phyloP scores from a whole-genome alignment of 2,797 vertebrate species.

The Parotocinclus haroldoi region DNA sequence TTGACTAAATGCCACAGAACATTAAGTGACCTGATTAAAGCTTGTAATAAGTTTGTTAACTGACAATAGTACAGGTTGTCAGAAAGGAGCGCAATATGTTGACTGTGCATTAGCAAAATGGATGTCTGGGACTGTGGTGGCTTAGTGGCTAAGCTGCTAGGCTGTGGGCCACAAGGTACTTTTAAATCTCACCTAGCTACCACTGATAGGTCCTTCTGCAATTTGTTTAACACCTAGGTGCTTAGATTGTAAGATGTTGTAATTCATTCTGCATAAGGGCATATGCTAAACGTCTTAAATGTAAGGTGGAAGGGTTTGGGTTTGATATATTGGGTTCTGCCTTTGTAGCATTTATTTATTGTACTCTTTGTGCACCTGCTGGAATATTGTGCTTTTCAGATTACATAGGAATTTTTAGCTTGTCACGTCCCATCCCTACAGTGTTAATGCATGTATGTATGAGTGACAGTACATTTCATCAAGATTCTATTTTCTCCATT shows the following conservation, averaged over 20 bases:
- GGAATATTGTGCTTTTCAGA: slow-evolving; percentile 7
- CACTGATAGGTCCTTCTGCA: too few species aligned
- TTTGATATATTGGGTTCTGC: slow-evolving; percentile 8
- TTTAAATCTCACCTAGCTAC: too few species aligned
- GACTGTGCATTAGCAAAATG: slow-evolving; percentile 28
- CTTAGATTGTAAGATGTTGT: too few species aligned
- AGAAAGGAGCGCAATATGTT: slow-evolving; percentile 17
- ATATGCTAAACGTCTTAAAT: too few species aligned
- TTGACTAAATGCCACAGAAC: slow-evolving; percentile 70
- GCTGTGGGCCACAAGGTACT: too few species aligned
- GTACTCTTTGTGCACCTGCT: background rate
- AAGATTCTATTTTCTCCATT: slow-evolving; percentile 7
- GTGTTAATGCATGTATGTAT: slow-evolving; percentile 25
- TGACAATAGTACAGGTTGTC: slow-evolving; percentile 7
- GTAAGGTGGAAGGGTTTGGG: background rate
- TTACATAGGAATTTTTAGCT: slow-evolving; percentile 1
- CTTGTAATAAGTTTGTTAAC: slow-evolving; percentile 10
- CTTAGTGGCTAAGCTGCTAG: too few species aligned
- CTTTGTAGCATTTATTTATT: background rate
- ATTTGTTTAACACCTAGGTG: too few species aligned
- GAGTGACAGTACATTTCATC: background rate
- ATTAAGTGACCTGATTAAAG: slow-evolving; percentile 70
- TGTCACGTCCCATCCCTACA: slow-evolving; percentile 16
- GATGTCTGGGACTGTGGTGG: too few species aligned
- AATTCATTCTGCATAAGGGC: too few species aligned